Evolutionary conservation across 1,140 invertebrate species (phyloP), one percentile per base, ranked within the genome.

Genomic region (Atta colombica): DNA sequence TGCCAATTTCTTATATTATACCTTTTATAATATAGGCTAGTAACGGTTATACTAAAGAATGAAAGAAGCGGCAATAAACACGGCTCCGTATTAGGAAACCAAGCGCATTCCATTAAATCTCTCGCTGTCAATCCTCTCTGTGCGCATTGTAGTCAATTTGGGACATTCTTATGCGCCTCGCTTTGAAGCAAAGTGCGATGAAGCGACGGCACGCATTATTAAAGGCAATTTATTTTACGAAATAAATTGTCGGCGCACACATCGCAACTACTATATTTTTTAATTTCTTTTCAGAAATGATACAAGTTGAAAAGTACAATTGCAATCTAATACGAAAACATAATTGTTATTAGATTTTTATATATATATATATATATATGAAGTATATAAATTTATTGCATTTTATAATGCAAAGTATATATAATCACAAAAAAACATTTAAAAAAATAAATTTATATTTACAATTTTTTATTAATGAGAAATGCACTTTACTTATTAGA

Each of bases 61-160:
- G n/a, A 88, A 80, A 69, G 63, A 89, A 84, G 49, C 65, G 53
- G 14, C 18, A 72, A 80, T 86, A 88, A 86, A 88, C 35, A 71
- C 66, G 77, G 80, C 12, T 51, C 82, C 75, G 35, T 89, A 89
- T 89, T 89, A 88, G 75, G 87, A 86, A 88, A 86, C 75, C 66
- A 86, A 78, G 82, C 69, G 69, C 88, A 88, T 89, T 85, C 80
- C 80, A 65, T 78, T 60, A 28, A 35, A 53, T 89, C 87, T 80
- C 74, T 74, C 58, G 10, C 51, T 58, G 72, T 77, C 61, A 51
- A 66, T 89, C 71, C 65, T 21, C 61, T 86, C 69, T n/a, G 68
- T 88, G 68, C 39, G 10, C 10, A 77, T 77, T 65, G 25, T 31
- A 49, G 21, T 65, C 5, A 14, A 49, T 63, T 77, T 45, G 35